Evolutionary conservation across 2,888 invertebrate species (phyloP).

Genomic region (Erebia aethiops): DNA sequence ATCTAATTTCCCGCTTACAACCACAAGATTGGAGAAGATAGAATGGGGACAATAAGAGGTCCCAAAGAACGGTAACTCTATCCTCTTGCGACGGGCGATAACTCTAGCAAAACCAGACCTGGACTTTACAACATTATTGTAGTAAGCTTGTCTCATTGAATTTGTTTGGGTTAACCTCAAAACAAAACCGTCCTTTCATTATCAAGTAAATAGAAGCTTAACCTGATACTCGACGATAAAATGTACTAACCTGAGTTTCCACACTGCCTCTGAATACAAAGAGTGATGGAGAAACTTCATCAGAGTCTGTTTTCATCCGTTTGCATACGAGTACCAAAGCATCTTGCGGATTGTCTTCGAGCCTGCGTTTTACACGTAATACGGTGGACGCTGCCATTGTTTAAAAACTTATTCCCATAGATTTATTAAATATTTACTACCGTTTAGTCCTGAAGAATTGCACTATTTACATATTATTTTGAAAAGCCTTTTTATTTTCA

Average conservation of each 20-base stretch:
- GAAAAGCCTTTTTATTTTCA: no score
- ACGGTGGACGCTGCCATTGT: constrained; percentile 81
- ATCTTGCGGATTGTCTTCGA: constrained; percentile 87
- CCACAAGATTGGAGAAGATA: no score
- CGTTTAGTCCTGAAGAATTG: neutral
- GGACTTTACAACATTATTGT: no score
- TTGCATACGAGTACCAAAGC: constrained; percentile 89
- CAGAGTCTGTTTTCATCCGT: constrained; percentile 82
- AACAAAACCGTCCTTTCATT: no score
- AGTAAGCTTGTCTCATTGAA: no score
- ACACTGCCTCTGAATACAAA: constrained; percentile 89
- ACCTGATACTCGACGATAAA: neutral
- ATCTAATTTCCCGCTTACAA: no score
- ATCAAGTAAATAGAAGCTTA: neutral
- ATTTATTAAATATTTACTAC: neutral
- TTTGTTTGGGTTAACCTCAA: no score
- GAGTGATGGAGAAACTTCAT: constrained; percentile 82
- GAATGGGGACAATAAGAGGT: neutral
- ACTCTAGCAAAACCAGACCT: no score
- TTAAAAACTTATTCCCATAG: neutral
- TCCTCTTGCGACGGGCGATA: no score
- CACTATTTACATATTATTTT: no score
- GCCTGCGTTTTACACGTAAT: constrained; percentile 88
- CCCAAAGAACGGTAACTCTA: neutral
- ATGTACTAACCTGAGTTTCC: constrained; percentile 81